Conservation (phyloP, 1,140 invertebrate species). For the Ooceraea biroi region DNA sequence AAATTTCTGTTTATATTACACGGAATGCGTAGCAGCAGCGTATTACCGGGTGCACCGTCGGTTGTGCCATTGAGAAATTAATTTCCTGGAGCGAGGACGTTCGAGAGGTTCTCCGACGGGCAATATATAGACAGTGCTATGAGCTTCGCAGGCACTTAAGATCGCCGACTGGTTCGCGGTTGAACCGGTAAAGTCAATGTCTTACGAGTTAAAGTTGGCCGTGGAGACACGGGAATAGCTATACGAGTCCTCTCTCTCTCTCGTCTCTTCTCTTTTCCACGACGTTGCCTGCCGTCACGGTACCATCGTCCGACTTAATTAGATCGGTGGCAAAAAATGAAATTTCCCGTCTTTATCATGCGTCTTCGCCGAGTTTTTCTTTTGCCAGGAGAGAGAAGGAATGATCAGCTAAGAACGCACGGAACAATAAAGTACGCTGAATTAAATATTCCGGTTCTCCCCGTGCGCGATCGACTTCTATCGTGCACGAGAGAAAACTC, state of each 20-base stretch:
- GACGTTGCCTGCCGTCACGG: not conserved
- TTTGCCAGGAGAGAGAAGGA: not conserved
- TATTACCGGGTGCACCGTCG: slow-evolving; percentile 57
- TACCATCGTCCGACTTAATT: slow-evolving; percentile 35
- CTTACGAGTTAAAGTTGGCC: slow-evolving; percentile 68
- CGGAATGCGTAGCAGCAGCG: not conserved
- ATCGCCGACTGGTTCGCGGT: slow-evolving; percentile 71
- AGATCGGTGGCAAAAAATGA: slow-evolving; percentile 15
- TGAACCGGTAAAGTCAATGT: slow-evolving; percentile 73
- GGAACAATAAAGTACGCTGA: slow-evolving; percentile 18
- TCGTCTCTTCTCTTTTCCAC: not conserved
- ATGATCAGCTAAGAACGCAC: not conserved
- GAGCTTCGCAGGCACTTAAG: slow-evolving; percentile 70
- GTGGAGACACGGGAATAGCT: slow-evolving; percentile 38
- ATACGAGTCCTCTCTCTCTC: slow-evolving; percentile 5
- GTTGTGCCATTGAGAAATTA: slow-evolving; percentile 70
- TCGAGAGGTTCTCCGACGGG: slow-evolving; percentile 66
- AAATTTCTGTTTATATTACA: too few relatives aligned
- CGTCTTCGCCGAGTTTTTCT: slow-evolving; percentile 8
- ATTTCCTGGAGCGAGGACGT: slow-evolving; percentile 69
- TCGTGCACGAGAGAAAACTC: not conserved
- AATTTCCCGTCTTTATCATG: slow-evolving; percentile 14
- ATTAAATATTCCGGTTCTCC: slow-evolving; percentile 49
- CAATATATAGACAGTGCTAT: slow-evolving; percentile 66
- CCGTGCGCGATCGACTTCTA: slow-evolving; percentile 31